Base-by-base conservation (phyloP, 1,140 invertebrate genomes). In the Homalodisca vitripennis region DNA sequence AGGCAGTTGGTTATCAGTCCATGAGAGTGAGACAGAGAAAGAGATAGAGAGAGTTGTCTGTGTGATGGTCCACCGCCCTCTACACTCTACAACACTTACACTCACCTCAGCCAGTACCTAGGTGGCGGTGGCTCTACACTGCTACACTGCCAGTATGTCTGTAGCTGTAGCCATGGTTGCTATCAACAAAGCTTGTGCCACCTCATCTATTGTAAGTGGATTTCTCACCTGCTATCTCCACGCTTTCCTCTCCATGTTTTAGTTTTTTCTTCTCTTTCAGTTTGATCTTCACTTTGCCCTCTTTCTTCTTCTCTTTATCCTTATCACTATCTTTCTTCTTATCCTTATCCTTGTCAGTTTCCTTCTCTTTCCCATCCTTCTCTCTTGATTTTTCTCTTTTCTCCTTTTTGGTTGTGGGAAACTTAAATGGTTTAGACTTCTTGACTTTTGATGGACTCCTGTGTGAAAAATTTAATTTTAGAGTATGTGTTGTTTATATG, bases 361-460 rank as follows among this genome's bases (percentile, higher is more conserved):
- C 82, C 71, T 81, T 81, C 71, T 89, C 88, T 75, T 89, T 88
- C 0, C 76, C 77, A 71, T 92, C 91, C 76, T 92, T 92, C 73
- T 93, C 91, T 67, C 89, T 84, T 0, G 89, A 90, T 77, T 93
- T 92, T 76, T 93, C 90, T 46, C 91, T 83, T 76, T 93, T 93
- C 71, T 93, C 91, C 74, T 93, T 92, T 72, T 88, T 90, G 75
- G 92, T 93, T 24, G 89, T 87, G 20, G 89, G 86, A 77, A 94
- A 94, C 80, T 94, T 94, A 75, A 95, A 95, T 3, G 92, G 86
- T 80, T 94, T 95, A n/a, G 89, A 88, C 79, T 96, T 97, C 79
- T 95, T 96, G 34, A 85, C 86, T 83, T 95, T 96, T 20, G 90
- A 93, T 47, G 94, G 93, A 83, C 93, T 96, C 81, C 92, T 94